Evolutionary conservation across 2,797 vertebrate species (phyloP).

Genomic region (Glyptemys insculpta): DNA sequence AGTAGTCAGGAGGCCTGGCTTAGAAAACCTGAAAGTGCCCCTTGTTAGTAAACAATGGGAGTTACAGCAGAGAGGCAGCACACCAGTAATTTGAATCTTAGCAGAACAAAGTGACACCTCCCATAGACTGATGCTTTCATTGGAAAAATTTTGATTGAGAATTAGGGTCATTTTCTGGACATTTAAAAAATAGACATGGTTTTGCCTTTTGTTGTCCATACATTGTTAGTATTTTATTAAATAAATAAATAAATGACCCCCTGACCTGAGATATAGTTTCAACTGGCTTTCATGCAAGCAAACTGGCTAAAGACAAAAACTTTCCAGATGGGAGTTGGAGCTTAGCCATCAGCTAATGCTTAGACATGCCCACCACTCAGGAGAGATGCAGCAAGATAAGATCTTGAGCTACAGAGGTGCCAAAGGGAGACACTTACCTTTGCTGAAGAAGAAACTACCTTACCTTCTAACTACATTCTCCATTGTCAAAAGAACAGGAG

Average conservation of each 20-base stretch:
- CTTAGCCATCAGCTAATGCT: slow-evolving; percentile 19
- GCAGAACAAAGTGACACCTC: not conserved
- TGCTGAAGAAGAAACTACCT: not conserved
- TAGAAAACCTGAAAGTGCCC: slow-evolving; percentile 58
- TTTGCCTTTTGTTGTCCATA: slow-evolving; percentile 24
- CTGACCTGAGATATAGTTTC: not conserved
- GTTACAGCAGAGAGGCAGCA: not conserved
- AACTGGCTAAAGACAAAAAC: not conserved
- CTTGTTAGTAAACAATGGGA: slow-evolving; percentile 70
- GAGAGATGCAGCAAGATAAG: not conserved
- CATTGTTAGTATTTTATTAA: not conserved
- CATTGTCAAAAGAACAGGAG: too few relatives aligned
- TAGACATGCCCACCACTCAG: slow-evolving; percentile 5
- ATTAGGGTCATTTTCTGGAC: slow-evolving; percentile 9
- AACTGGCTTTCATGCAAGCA: not conserved
- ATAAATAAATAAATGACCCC: not conserved
- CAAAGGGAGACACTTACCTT: not conserved
- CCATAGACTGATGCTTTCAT: slow-evolving; percentile 2
- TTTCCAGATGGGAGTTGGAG: not conserved
- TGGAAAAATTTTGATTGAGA: slow-evolving; percentile 35
- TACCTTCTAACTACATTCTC: not conserved
- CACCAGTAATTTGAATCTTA: slow-evolving; percentile 33
- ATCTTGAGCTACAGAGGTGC: not conserved
- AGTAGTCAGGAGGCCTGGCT: slow-evolving; percentile 62
- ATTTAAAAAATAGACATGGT: not conserved